Evolutionary conservation across 92 coral and sea anemone genomes (phyloP).

Genomic region (Anthopleura xanthogrammica): DNA sequence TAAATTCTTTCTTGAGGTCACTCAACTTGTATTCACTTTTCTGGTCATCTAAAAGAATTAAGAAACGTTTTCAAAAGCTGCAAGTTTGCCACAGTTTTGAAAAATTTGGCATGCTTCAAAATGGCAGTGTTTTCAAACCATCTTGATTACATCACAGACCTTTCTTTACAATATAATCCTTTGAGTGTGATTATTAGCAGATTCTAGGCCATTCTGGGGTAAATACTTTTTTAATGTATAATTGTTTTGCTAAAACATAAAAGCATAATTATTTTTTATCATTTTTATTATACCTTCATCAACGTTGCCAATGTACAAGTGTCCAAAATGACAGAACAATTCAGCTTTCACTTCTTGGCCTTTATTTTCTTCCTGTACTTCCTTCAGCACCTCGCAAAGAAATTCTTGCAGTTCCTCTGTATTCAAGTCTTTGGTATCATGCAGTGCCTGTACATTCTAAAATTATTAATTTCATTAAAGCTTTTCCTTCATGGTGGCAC

Average conservation of each 20-base stretch:
- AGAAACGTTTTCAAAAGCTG: not conserved
- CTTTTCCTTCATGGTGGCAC: too few relatives aligned
- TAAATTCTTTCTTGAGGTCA: not conserved
- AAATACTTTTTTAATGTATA: too few relatives aligned
- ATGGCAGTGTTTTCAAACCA: too few relatives aligned
- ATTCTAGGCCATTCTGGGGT: too few relatives aligned
- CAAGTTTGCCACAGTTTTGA: not conserved
- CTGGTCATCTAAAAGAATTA: conserved; percentile 3
- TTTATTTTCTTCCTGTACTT: conserved; percentile 2
- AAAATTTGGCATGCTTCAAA: not conserved
- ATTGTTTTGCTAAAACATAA: not conserved
- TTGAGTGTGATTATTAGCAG: too few relatives aligned
- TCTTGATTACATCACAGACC: too few relatives aligned
- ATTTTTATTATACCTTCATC: conserved; percentile 19
- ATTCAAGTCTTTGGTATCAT: not conserved
- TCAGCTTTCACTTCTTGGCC: conserved; percentile 8
- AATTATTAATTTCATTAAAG: too few relatives aligned
- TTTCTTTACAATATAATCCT: too few relatives aligned
- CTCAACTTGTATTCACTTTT: not conserved
- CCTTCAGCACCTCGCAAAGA: not conserved
- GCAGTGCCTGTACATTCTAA: not conserved
- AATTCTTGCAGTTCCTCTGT: not conserved
- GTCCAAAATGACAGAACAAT: conserved; percentile 33
- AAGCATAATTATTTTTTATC: not conserved
- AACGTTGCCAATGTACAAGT: conserved; percentile 18